Evolutionary conservation across 2,113 vertebrate species (phyloP).

Genomic region (Hyaena hyaena): DNA sequence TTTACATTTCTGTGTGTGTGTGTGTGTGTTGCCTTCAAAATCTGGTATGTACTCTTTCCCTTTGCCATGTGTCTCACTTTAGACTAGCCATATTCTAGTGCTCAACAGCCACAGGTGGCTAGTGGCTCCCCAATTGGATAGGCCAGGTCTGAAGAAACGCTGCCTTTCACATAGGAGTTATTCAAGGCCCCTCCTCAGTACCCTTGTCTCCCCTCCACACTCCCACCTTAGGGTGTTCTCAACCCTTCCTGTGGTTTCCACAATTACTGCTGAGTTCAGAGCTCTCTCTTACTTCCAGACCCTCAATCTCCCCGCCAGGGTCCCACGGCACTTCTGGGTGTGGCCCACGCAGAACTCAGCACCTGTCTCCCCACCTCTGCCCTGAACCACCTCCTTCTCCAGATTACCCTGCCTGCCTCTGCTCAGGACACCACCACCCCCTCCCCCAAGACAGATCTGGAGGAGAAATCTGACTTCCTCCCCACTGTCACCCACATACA

Average conservation of each 20-base stretch:
- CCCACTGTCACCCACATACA: too few relatives aligned
- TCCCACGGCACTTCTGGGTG: background rate
- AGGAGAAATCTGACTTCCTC: background rate
- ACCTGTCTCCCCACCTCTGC: rapidly evolving
- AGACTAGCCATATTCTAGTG: background rate
- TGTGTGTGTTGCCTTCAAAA: background rate
- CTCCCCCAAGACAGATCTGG: background rate
- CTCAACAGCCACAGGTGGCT: rapidly evolving
- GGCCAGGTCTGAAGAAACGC: background rate
- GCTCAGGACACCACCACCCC: background rate
- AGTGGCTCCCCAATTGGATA: rapidly evolving
- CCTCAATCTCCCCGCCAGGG: rapidly evolving
- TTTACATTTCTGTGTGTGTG: background rate
- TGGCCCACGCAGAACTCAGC: background rate
- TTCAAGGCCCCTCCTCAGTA: background rate
- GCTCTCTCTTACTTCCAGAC: background rate
- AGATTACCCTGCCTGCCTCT: background rate
- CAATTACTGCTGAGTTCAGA: too few relatives aligned
- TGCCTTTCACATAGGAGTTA: background rate
- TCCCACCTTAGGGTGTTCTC: background rate
- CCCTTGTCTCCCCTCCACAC: background rate
- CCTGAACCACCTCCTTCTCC: background rate
- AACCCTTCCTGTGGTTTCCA: background rate
- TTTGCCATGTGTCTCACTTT: background rate
- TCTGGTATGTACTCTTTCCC: background rate